Percentiles rank a stretch among this genome's conserved stretches.
These are phyloP conservation scores for Cephus cinctus DNA, from an alignment of 1,140 invertebrate species.

Conservation along the genomic window DNA sequence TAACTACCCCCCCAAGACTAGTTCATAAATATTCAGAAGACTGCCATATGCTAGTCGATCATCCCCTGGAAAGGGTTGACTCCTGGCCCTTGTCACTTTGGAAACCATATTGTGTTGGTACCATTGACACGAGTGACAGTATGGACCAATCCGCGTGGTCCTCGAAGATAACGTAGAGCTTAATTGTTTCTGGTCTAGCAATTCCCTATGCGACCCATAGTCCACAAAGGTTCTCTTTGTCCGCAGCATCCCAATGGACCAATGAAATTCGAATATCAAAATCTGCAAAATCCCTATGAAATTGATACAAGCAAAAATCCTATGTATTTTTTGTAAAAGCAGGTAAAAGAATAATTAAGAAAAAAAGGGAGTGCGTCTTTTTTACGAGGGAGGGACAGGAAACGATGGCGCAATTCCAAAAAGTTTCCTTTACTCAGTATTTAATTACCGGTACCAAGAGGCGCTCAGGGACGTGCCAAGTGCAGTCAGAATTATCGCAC, in stretches of 20 bases:
- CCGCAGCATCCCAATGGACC: slow-evolving; percentile 20
- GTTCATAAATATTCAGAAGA: slow-evolving; percentile 37
- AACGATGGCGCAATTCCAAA: too few relatives aligned
- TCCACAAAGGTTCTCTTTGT: slow-evolving; percentile 33
- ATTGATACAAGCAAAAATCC: too few relatives aligned
- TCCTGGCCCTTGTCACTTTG: neutral
- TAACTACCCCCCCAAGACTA: too few relatives aligned
- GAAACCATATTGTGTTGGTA: slow-evolving; percentile 1
- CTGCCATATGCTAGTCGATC: slow-evolving; percentile 1
- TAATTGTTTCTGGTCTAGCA: slow-evolving; percentile 52
- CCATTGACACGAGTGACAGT: neutral
- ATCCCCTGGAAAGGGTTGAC: neutral
- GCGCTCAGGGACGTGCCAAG: too few relatives aligned
- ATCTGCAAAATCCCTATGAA: slow-evolving; percentile 4
- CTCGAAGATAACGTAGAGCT: slow-evolving; percentile 43
- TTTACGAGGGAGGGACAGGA: too few relatives aligned
- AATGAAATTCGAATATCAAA: too few relatives aligned
- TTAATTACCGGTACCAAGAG: slow-evolving; percentile 13
- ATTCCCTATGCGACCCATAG: slow-evolving; percentile 39
- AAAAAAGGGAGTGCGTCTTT: slow-evolving; percentile 1
- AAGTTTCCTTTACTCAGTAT: too few relatives aligned
- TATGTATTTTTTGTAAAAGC: slow-evolving; percentile 3
- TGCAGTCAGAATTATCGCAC: slow-evolving; percentile 23
- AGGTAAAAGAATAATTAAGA: neutral
- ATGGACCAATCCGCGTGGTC: slow-evolving; percentile 32